Evolutionary conservation across 2,113 vertebrate species (phyloP).

Genomic region (Suncus etruscus): DNA sequence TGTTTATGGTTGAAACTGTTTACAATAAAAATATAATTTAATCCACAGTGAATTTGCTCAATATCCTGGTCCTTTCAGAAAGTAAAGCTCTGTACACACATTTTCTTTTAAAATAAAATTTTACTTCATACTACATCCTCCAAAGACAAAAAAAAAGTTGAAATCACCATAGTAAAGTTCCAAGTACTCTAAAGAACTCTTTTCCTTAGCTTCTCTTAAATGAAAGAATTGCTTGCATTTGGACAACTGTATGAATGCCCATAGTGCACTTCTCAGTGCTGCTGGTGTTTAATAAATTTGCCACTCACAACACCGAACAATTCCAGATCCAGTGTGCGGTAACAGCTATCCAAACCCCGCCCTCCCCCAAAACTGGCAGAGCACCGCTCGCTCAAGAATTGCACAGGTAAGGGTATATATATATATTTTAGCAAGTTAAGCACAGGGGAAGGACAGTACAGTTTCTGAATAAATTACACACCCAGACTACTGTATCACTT

Average conservation of each 20-base stretch:
- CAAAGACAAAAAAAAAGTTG: conserved; percentile 42
- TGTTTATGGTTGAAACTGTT: conserved; percentile 68
- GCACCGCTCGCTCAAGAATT: conserved; percentile 80
- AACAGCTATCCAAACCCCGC: conserved; percentile 63
- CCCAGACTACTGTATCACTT: conserved; percentile 50
- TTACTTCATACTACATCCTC: neutral
- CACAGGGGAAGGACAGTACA: conserved; percentile 73
- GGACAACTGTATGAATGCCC: conserved; percentile 78
- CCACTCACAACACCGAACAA: conserved; percentile 74
- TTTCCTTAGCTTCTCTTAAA: conserved; percentile 60
- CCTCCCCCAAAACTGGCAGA: conserved; percentile 64
- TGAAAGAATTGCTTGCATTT: conserved; percentile 64
- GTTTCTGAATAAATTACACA: conserved; percentile 66
- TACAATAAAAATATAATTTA: conserved; percentile 61
- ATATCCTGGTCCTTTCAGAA: conserved; percentile 63
- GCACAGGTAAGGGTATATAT: conserved; percentile 75
- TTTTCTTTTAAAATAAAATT: neutral
- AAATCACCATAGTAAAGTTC: conserved; percentile 59
- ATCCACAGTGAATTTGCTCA: conserved; percentile 62
- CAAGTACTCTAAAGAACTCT: conserved; percentile 42
- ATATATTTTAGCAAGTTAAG: conserved; percentile 71
- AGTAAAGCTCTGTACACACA: conserved; percentile 10
- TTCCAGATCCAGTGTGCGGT: conserved; percentile 69
- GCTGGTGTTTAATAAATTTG: conserved; percentile 83
- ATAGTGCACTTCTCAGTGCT: conserved; percentile 76